Evolutionary conservation across 30 jellyfish, hydroid and myxozoan genomes (phyloP).

Genomic region (Sanderia malayensis): DNA sequence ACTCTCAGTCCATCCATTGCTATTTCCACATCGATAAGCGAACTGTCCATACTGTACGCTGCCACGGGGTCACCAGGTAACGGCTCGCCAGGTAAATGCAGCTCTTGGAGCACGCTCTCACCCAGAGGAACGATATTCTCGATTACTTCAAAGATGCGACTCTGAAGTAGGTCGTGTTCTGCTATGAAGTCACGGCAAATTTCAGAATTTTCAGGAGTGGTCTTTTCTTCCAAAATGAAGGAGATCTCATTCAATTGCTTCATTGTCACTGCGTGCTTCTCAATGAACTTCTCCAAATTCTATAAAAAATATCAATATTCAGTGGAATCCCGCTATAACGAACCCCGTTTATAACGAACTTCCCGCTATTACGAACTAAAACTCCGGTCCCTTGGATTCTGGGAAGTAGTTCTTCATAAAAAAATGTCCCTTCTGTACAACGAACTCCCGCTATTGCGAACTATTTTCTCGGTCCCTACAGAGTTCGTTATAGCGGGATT

Average conservation of each 20-base stretch:
- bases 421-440: too few relatives aligned
- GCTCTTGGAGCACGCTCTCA: constrained; percentile 41
- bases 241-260: constrained; percentile 39
- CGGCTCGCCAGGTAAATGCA: constrained; percentile 65
- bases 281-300: constrained; percentile 57
- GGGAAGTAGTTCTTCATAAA: too few relatives aligned
- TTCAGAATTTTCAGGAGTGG: constrained; percentile 49
- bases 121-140: constrained; percentile 54
- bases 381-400: too few relatives aligned
- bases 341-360: too few relatives aligned
- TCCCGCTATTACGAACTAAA: too few relatives aligned
- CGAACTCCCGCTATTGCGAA: too few relatives aligned
- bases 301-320: not conserved
- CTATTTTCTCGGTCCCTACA: too few relatives aligned
- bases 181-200: constrained; percentile 46
- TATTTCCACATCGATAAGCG: constrained; percentile 48
- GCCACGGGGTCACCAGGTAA: constrained; percentile 76
- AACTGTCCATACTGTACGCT: constrained; percentile 76
- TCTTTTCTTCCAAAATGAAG: constrained; percentile 46
- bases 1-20: constrained; percentile 61
- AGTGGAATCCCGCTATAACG: too few relatives aligned
- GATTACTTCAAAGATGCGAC: constrained; percentile 32
- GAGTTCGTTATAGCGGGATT: too few relatives aligned
- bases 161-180: constrained; percentile 55
- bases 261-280: constrained; percentile 53